A percentile compares a stretch with the other conserved stretches of the same genome.
Evolutionary conservation across 2,113 vertebrate genomes (phyloP).

Genomic region (Chaetura pelagica): DNA sequence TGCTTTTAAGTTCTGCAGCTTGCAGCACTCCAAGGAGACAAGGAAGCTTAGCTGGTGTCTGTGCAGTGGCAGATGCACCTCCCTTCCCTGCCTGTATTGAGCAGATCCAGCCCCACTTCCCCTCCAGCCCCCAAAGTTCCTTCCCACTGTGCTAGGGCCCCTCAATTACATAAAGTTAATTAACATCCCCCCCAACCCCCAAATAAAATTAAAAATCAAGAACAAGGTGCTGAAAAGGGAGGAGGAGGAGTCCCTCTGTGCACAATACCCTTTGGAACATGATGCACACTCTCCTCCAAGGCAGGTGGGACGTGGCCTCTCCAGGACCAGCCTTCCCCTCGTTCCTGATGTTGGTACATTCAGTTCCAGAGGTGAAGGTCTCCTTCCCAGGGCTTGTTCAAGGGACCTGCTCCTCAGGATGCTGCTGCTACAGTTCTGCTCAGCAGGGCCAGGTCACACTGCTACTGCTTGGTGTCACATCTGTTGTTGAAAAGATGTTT

Average conservation of each 20-base stretch:
- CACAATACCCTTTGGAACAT: neutral
- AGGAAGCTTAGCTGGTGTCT: neutral
- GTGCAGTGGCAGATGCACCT: neutral
- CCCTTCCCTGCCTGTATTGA: neutral
- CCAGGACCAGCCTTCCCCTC: neutral
- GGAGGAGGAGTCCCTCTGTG: neutral
- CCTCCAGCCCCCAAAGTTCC: neutral
- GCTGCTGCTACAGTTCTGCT: neutral
- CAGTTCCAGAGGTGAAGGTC: neutral
- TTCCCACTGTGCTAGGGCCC: neutral
- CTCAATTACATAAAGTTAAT: neutral
- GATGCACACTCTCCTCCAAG: neutral
- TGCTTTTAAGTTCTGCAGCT: neutral
- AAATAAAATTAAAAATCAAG: neutral
- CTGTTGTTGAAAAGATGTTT: slow-evolving; percentile 89
- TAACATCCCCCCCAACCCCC: neutral
- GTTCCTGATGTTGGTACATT: neutral
- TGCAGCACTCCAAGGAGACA: neutral
- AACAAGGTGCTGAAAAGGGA: neutral
- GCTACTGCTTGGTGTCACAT: slow-evolving; percentile 80
- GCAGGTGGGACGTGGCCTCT: neutral
- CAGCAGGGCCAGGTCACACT: neutral
- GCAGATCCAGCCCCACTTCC: neutral
- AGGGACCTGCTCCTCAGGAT: slow-evolving; percentile 10
- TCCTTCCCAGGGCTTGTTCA: neutral